Evolutionary conservation across 2,113 vertebrate genomes (phyloP).

Genomic region (Sarotherodon lohbergeri): DNA sequence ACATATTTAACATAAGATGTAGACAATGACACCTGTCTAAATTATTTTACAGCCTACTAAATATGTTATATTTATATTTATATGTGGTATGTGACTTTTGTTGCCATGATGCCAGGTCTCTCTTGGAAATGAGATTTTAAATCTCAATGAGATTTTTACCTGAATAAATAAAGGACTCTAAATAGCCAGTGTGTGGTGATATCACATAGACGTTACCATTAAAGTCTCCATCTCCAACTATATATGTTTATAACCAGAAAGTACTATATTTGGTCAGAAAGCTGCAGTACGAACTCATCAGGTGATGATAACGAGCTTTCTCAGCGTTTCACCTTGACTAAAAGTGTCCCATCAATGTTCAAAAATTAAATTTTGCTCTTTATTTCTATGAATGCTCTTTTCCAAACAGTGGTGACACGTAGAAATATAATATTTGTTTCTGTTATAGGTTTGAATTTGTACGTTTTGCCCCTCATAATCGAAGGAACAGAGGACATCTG

Average conservation of each 20-base stretch:
- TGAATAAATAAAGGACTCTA: too few species aligned
- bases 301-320: rapidly evolving
- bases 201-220: too few species aligned
- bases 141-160: too few species aligned
- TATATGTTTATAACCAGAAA: not conserved
- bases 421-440: not conserved
- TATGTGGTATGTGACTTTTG: too few species aligned
- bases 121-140: too few species aligned
- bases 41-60: not conserved
- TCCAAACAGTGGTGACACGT: rapidly evolving
- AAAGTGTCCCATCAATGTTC: not conserved
- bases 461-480: not conserved
- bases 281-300: not conserved
- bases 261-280: rapidly evolving
- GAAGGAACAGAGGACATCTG: not conserved
- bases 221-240: not conserved
- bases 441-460: not conserved
- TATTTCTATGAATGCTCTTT: not conserved
- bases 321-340: not conserved
- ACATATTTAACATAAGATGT: not conserved
- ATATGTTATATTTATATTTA: too few species aligned
- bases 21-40: not conserved
- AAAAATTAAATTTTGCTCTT: not conserved
- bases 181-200: not conserved
- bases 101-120: too few species aligned